Conservation (phyloP, 1,140 invertebrate genomes). For the Tyrophagus putrescentiae region DNA sequence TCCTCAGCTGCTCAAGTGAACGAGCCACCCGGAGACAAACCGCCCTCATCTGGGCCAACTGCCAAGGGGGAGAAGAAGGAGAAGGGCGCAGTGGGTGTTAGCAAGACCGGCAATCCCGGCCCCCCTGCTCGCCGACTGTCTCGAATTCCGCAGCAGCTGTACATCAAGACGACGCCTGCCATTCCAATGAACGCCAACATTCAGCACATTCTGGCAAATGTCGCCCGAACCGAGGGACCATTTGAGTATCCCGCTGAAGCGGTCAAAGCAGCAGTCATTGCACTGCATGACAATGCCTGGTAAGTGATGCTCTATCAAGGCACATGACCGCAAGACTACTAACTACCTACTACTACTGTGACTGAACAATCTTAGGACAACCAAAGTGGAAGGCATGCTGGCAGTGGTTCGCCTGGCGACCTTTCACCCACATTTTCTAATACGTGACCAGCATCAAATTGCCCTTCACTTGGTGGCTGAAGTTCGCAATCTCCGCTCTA, state of each 20-base stretch:
- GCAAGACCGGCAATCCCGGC: neutral
- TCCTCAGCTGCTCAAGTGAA: neutral
- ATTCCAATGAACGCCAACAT: slow-evolving; percentile 24
- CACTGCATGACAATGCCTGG: slow-evolving; percentile 60
- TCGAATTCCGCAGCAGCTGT: neutral
- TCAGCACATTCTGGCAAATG: slow-evolving; percentile 23
- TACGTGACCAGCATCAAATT: slow-evolving; percentile 44
- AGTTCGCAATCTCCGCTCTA: slow-evolving; percentile 63
- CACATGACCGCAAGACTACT: neutral
- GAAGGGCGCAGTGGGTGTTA: neutral
- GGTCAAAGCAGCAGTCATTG: slow-evolving; percentile 45
- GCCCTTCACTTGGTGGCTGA: slow-evolving; percentile 55
- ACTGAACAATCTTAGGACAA: slow-evolving; percentile 49
- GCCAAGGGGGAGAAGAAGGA: neutral
- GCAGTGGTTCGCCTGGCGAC: slow-evolving; percentile 52
- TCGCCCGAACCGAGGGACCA: slow-evolving; percentile 29
- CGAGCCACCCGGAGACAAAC: neutral
- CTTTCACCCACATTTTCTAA: slow-evolving; percentile 50
- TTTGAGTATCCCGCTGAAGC: slow-evolving; percentile 47
- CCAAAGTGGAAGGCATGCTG: slow-evolving; percentile 58
- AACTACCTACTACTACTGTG: no score
- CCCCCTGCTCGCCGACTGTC: neutral
- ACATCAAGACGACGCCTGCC: slow-evolving; percentile 21
- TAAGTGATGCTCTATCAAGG: slow-evolving; percentile 29
- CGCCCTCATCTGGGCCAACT: no score